A percentile compares a stretch with the other conserved stretches of the same genome.
Conservation (phyloP, 2,113 vertebrate genomes). For the Progne subis region DNA sequence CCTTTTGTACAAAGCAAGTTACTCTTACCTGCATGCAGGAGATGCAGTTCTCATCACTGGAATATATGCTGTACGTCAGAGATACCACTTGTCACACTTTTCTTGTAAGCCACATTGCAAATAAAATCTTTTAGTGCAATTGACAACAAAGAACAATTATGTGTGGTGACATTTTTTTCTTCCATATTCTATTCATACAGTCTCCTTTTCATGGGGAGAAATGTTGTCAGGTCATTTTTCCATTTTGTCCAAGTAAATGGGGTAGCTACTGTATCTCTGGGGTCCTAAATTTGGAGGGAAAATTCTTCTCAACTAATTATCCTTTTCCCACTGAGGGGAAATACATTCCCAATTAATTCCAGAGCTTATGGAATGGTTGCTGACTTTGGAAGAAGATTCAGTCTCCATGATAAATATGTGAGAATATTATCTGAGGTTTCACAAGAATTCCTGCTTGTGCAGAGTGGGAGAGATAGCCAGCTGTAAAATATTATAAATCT, state of each 20-base stretch:
- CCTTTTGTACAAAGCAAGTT: neutral
- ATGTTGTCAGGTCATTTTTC: neutral
- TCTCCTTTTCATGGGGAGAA: neutral
- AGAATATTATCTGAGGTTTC: neutral
- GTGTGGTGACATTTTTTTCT: constrained; percentile 36
- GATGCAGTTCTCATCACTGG: constrained; percentile 6
- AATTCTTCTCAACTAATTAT: neutral
- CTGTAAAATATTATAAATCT: neutral
- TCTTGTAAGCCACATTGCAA: constrained; percentile 17
- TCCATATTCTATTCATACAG: constrained; percentile 4
- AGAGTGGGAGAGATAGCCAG: neutral
- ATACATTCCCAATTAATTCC: neutral
- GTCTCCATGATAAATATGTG: neutral
- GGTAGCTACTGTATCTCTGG: neutral
- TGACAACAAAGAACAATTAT: neutral
- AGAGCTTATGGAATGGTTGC: neutral
- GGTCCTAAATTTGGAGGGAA: neutral
- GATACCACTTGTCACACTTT: constrained; percentile 33
- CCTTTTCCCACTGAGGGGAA: neutral
- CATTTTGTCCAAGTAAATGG: neutral
- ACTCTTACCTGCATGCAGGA: neutral
- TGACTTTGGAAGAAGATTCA: neutral
- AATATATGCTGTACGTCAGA: constrained; percentile 30
- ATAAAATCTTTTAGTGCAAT: constrained; percentile 13
- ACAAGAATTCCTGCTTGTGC: neutral